Conservation (phyloP, 2,113 vertebrate species). For the Neodon shergylaensis region DNA sequence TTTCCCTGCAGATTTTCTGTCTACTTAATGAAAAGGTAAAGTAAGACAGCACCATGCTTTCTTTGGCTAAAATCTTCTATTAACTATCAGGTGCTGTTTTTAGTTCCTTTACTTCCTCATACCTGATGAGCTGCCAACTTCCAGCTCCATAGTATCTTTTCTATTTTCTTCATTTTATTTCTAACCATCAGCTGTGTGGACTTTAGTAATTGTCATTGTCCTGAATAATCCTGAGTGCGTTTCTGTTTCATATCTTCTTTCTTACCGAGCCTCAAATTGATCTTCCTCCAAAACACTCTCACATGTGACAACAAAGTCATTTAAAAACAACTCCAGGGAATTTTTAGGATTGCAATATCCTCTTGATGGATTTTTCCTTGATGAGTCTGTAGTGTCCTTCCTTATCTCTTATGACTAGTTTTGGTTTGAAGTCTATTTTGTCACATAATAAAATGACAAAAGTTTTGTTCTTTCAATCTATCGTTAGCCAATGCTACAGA, state of each 20-base stretch:
- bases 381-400: background rate
- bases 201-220: slow-evolving; percentile 1
- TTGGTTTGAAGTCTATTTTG: background rate
- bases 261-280: background rate
- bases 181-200: background rate
- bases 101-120: background rate
- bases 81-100: background rate
- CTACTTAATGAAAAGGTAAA: background rate
- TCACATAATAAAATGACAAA: background rate
- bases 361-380: background rate
- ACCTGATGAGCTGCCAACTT: background rate
- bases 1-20: background rate
- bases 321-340: background rate
- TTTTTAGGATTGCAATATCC: background rate
- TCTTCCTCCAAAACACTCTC: background rate
- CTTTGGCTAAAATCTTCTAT: background rate
- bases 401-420: background rate
- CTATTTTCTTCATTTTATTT: background rate
- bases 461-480: background rate
- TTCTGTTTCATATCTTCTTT: background rate
- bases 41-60: background rate
- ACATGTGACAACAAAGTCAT: background rate
- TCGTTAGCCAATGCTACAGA: background rate
- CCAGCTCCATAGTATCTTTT: background rate
- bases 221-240: background rate